These are phyloP conservation scores for Scomberomorus guttatus DNA, from an alignment of 2,797 vertebrate genomes.

Conservation along the genomic window DNA sequence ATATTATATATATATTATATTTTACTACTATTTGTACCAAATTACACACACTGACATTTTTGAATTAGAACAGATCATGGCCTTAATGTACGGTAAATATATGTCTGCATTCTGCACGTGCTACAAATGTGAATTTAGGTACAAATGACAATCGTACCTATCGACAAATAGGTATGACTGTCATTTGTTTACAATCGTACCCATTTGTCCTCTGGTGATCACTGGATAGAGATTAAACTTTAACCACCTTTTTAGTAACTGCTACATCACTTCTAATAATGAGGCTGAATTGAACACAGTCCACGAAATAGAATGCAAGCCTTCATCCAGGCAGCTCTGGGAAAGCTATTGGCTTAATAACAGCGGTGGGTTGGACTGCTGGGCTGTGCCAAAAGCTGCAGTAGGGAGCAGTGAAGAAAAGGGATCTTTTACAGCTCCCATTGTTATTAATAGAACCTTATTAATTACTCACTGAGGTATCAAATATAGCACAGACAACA, in stretches of 20 bases:
- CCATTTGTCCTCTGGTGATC: constrained; percentile 2
- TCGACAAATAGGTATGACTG: no score
- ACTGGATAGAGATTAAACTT: constrained; percentile 4
- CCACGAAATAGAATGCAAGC: constrained; percentile 4
- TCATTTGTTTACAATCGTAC: background rate
- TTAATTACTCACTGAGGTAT: constrained; percentile 85
- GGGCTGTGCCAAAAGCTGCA: constrained; percentile 56
- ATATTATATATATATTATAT: no score
- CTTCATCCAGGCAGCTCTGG: constrained; percentile 40
- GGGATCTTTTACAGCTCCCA: constrained; percentile 74
- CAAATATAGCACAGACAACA: constrained; percentile 84
- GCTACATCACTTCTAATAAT: constrained; percentile 3
- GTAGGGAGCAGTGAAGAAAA: constrained; percentile 68
- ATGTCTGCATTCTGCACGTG: background rate
- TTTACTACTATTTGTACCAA: background rate
- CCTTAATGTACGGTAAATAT: background rate
- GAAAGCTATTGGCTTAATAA: constrained; percentile 69
- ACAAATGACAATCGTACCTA: no score
- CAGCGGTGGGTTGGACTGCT: constrained; percentile 57
- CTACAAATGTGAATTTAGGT: background rate
- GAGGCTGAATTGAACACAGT: constrained; percentile 39
- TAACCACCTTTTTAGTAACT: background rate
- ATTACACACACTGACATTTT: background rate
- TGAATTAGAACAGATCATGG: background rate
- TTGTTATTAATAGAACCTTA: constrained; percentile 86